phyloP scores from a whole-genome alignment of 2,113 vertebrate species.

The Geococcyx californianus region DNA sequence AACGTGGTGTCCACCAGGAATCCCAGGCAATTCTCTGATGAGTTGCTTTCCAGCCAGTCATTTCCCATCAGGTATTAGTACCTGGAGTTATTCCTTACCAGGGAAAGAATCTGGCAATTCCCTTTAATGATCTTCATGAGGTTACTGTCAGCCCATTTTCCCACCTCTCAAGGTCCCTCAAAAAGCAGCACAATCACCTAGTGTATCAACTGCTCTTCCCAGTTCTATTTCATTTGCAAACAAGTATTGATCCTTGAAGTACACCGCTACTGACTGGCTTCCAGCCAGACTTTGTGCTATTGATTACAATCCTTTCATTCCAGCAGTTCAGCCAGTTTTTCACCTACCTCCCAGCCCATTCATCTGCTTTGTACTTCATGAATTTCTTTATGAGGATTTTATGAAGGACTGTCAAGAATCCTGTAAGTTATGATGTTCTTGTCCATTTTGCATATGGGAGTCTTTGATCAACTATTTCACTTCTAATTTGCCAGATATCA shows the following conservation, averaged over 20 bases:
- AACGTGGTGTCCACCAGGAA: background rate
- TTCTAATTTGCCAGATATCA: background rate
- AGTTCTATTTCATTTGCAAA: background rate
- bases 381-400: background rate
- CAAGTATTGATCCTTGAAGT: background rate
- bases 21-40: background rate
- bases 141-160: background rate
- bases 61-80: fast-evolving
- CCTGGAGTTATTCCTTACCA: background rate
- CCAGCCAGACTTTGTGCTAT: background rate
- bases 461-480: background rate
- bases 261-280: background rate
- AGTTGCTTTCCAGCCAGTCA: background rate
- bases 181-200: background rate
- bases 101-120: background rate
- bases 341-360: no score
- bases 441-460: background rate
- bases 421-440: background rate
- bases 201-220: background rate
- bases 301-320: background rate
- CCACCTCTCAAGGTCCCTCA: background rate
- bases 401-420: background rate
- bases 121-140: background rate
- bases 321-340: background rate
- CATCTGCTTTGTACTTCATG: background rate